Conservation (phyloP, 1,140 invertebrate species). For the Bombus huntii region DNA sequence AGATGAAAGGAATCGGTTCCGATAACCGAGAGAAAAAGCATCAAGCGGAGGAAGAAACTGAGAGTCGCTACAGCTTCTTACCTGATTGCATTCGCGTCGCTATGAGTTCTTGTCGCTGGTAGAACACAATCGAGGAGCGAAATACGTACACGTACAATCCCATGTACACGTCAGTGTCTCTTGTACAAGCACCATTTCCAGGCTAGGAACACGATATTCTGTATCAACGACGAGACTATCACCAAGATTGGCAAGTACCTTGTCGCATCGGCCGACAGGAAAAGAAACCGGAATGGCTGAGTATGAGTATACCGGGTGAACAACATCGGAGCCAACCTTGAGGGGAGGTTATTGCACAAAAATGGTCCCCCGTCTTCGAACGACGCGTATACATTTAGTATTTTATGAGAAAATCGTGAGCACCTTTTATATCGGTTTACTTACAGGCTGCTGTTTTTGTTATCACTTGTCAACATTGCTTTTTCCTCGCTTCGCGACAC, state of each 20-base stretch:
- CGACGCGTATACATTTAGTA: conserved; percentile 62
- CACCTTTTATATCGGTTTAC: conserved; percentile 73
- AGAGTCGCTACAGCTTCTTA: conserved; percentile 49
- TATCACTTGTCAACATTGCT: background rate
- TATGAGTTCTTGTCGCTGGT: conserved; percentile 42
- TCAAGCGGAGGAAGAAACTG: conserved; percentile 5
- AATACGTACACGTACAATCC: conserved; percentile 11
- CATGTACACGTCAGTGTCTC: background rate
- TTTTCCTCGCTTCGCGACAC: background rate
- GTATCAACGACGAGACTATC: conserved; percentile 52
- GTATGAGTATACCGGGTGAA: background rate
- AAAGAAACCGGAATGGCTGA: conserved; percentile 21
- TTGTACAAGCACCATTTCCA: conserved; percentile 4
- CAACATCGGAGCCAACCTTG: background rate
- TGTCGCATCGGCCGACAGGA: conserved; percentile 44
- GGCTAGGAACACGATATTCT: conserved; percentile 14
- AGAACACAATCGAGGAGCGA: conserved; percentile 16
- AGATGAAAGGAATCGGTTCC: conserved; percentile 8
- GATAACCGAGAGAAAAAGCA: conserved; percentile 5
- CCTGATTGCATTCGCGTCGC: conserved; percentile 61
- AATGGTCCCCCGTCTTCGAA: conserved; percentile 23
- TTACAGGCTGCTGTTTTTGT: conserved; percentile 59
- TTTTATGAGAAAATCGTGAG: conserved; percentile 77
- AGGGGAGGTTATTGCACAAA: conserved; percentile 46
- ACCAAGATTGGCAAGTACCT: conserved; percentile 55